phyloP scores from a whole-genome alignment of 2,797 vertebrate species.

The Gorsachius magnificus region DNA sequence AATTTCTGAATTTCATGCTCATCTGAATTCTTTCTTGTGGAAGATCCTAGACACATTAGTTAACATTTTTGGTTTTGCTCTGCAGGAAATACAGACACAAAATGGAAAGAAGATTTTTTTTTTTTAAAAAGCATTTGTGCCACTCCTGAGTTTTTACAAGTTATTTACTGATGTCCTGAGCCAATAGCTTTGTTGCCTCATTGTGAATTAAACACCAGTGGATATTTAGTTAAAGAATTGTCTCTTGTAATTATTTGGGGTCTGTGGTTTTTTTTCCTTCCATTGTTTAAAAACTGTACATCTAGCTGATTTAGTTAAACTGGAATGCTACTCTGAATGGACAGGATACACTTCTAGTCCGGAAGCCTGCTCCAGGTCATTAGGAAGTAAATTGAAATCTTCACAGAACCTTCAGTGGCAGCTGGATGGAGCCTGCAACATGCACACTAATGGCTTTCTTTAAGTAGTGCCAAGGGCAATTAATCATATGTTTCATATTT shows the following conservation, averaged over 20 bases:
- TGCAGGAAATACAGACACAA: neutral
- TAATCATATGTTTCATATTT: neutral
- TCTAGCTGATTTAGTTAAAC: neutral
- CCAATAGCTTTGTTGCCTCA: neutral
- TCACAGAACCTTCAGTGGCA: neutral
- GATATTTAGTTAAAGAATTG: neutral
- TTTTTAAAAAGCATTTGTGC: neutral
- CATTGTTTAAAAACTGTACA: neutral
- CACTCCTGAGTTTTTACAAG: neutral
- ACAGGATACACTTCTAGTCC: neutral
- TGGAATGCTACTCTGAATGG: neutral
- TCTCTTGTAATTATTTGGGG: neutral
- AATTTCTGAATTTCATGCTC: neutral
- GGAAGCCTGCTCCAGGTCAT: neutral
- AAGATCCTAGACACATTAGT: conserved; percentile 2
- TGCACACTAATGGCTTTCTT: neutral
- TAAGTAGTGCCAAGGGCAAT: neutral
- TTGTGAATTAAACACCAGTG: neutral
- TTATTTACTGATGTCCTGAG: conserved; percentile 2
- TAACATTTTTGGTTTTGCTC: neutral
- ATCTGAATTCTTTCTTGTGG: neutral
- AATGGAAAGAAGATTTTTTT: neutral
- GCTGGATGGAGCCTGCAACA: neutral
- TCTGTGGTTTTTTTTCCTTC: neutral
- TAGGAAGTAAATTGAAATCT: neutral